phyloP scores from a whole-genome alignment of 2,113 vertebrate genomes.

The Trachemys scripta region DNA sequence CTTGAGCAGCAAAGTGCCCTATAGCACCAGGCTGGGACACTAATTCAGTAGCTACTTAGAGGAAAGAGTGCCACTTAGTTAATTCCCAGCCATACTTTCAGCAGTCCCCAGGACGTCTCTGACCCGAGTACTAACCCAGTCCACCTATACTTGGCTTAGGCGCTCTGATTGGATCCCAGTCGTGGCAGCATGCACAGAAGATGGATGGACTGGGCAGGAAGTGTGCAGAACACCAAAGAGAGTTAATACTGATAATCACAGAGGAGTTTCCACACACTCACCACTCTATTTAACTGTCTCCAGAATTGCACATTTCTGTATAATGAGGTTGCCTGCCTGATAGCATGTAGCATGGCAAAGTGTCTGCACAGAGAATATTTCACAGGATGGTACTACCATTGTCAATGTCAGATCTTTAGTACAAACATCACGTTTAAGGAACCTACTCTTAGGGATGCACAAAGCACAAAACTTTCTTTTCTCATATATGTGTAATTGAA shows the following conservation, averaged over 20 bases:
- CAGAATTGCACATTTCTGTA: not conserved
- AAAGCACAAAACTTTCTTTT: not conserved
- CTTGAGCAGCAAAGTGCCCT: not conserved
- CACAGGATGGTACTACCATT: not conserved
- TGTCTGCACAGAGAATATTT: not conserved
- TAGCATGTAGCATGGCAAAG: not conserved
- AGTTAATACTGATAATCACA: not conserved
- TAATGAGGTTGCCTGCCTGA: not conserved
- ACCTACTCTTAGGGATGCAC: not conserved
- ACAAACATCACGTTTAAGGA: not conserved
- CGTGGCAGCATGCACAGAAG: rapidly evolving
- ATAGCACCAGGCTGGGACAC: not conserved
- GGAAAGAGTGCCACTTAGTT: not conserved
- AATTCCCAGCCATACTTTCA: not conserved
- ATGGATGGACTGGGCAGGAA: not conserved
- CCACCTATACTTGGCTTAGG: not conserved
- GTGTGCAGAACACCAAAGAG: not conserved
- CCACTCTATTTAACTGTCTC: not conserved
- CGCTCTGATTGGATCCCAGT: not conserved
- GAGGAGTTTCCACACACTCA: not conserved
- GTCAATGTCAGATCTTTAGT: not conserved
- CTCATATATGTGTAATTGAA: not conserved
- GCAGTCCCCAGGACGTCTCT: not conserved
- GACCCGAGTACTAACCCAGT: not conserved
- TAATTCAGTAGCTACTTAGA: not conserved